Evolutionary conservation across 2,888 invertebrate species (phyloP).

Genomic region (Julus scandinavius): DNA sequence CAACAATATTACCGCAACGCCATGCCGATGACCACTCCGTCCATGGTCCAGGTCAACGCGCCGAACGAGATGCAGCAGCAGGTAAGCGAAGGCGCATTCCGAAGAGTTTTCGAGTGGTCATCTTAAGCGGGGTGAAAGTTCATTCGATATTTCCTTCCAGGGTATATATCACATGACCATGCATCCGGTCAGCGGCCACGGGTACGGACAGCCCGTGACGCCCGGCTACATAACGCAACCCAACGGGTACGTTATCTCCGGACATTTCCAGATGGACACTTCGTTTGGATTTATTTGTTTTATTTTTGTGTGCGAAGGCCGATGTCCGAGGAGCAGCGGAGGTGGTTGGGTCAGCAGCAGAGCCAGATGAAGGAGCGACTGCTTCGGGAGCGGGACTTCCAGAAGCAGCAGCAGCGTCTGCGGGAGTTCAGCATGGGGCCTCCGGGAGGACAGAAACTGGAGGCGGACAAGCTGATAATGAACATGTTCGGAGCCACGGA

Average conservation of each 20-base stretch:
- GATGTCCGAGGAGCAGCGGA: neutral
- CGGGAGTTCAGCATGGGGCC: slow-evolving; percentile 51
- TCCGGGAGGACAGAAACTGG: slow-evolving; percentile 1
- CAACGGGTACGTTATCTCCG: neutral
- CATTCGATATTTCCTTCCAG: neutral
- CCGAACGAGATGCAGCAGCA: slow-evolving; percentile 31
- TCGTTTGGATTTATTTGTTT: neutral
- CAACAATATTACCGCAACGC: neutral
- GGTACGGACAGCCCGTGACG: slow-evolving; percentile 7
- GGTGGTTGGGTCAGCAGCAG: slow-evolving; percentile 49
- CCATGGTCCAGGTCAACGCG: neutral
- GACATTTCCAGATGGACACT: neutral
- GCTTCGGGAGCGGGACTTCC: slow-evolving; percentile 55
- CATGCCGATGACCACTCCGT: slow-evolving; percentile 34
- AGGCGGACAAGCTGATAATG: slow-evolving; percentile 54
- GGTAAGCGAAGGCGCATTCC: neutral
- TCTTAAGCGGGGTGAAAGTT: too few species aligned
- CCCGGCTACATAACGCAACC: neutral
- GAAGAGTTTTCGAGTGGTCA: too few species aligned
- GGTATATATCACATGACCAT: neutral
- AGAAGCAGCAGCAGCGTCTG: slow-evolving; percentile 55
- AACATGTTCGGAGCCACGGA: slow-evolving; percentile 50
- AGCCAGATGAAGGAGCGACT: slow-evolving; percentile 43
- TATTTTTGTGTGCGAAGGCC: neutral
- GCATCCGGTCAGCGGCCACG: slow-evolving; percentile 16